Conservation (phyloP, 2,888 invertebrate genomes). For the Synanthedon tipuliformis region DNA sequence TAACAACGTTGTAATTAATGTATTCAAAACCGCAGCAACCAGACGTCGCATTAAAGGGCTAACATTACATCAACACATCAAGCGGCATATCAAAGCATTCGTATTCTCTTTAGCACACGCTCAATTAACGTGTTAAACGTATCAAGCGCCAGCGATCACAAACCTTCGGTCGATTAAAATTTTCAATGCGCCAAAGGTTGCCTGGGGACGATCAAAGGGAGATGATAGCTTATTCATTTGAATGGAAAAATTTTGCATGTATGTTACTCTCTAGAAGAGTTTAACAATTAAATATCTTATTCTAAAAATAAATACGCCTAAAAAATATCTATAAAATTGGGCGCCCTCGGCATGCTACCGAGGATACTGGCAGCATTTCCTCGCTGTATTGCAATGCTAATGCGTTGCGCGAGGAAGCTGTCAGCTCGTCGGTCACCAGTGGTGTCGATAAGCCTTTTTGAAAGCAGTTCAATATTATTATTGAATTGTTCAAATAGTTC, state of each 20-base stretch:
- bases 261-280: background rate
- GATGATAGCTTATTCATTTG: constrained; percentile 43
- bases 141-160: constrained; percentile 36
- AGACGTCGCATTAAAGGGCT: background rate
- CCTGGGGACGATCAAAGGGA: constrained; percentile 45
- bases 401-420: too few species aligned
- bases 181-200: constrained; percentile 44
- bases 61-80: constrained; percentile 8
- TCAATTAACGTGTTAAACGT: constrained; percentile 31
- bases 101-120: constrained; percentile 44
- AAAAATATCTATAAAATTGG: too few species aligned
- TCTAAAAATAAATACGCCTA: too few species aligned
- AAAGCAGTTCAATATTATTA: too few species aligned
- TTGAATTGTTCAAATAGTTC: too few species aligned
- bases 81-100: constrained; percentile 29
- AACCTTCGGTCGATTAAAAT: constrained; percentile 38
- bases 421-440: too few species aligned
- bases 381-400: too few species aligned
- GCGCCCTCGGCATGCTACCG: too few species aligned
- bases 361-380: too few species aligned
- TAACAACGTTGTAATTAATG: constrained; percentile 9
- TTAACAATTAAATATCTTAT: too few species aligned
- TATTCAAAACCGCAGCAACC: constrained; percentile 10
- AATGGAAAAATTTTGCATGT: constrained; percentile 32
- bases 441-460: too few species aligned